phyloP scores from a whole-genome alignment of 2,797 vertebrate genomes.

The Sebastiscus albofasciatus region DNA sequence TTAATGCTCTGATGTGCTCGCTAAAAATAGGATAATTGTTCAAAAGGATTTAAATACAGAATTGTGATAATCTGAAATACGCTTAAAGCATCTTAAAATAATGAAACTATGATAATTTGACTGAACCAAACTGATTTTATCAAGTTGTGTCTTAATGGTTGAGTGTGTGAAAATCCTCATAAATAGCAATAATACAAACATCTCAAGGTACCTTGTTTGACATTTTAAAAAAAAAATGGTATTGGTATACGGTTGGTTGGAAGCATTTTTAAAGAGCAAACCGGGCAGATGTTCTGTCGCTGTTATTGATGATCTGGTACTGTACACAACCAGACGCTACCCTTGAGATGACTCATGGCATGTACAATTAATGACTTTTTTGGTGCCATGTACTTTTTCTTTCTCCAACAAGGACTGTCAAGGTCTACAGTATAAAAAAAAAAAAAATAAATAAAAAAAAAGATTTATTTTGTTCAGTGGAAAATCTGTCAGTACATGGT shows the following conservation, averaged over 20 bases:
- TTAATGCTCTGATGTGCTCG: background rate
- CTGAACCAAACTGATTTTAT: background rate
- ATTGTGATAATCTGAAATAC: background rate
- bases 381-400: constrained; percentile 24
- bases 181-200: background rate
- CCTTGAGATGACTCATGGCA: constrained; percentile 28
- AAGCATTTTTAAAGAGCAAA: background rate
- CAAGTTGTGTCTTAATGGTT: background rate
- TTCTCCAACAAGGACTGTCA: constrained; percentile 23
- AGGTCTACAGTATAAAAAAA: background rate
- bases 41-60: background rate
- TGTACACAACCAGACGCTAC: background rate
- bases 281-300: background rate
- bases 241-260: background rate
- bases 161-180: background rate
- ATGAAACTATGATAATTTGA: background rate
- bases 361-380: constrained; percentile 31
- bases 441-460: background rate
- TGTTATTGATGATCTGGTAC: constrained; percentile 37
- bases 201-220: background rate
- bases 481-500: background rate
- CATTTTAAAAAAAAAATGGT: background rate
- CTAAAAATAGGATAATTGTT: background rate
- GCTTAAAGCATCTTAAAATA: background rate
- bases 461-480: background rate